These are phyloP conservation scores for Campylomormyrus tamandua DNA, from an alignment of 2,113 vertebrate genomes.

Conservation along the genomic window DNA sequence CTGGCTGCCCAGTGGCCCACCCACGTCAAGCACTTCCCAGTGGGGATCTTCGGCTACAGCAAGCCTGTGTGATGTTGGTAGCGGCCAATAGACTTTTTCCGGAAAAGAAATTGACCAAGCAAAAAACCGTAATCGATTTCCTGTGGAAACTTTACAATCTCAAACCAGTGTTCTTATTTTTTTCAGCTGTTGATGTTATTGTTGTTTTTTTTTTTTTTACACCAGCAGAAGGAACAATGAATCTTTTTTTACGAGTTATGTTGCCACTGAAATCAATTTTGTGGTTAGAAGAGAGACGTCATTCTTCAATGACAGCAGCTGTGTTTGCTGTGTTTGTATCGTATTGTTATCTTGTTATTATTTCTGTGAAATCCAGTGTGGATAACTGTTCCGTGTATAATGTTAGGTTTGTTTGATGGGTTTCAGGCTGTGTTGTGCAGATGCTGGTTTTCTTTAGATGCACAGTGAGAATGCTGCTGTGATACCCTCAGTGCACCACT, in stretches of 20 bases:
- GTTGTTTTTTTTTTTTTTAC: slow-evolving; percentile 12
- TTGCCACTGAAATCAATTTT: slow-evolving; percentile 4
- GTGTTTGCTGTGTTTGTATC: slow-evolving; percentile 20
- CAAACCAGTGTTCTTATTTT: slow-evolving; percentile 18
- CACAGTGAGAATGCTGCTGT: slow-evolving; percentile 11
- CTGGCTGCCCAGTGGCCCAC: slow-evolving; percentile 77
- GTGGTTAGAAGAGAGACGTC: background rate
- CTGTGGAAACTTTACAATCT: slow-evolving; percentile 24
- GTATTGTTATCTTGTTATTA: slow-evolving; percentile 17
- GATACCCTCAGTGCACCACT: background rate
- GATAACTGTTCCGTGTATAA: background rate
- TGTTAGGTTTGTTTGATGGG: background rate
- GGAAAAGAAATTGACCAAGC: background rate
- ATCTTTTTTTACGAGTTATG: slow-evolving; percentile 10
- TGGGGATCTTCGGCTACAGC: slow-evolving; percentile 69
- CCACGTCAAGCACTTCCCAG: slow-evolving; percentile 73
- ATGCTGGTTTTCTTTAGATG: background rate
- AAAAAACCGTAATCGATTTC: slow-evolving; percentile 18
- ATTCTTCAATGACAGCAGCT: slow-evolving; percentile 8
- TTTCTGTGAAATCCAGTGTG: slow-evolving; percentile 20
- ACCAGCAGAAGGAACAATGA: background rate
- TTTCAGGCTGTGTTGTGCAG: background rate
- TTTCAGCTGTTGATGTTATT: background rate
- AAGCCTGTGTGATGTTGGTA: slow-evolving; percentile 50
- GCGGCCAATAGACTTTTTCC: slow-evolving; percentile 16